Evolutionary conservation across 2,888 invertebrate genomes (phyloP).

Genomic region (Dyspetes luteomarginatus): DNA sequence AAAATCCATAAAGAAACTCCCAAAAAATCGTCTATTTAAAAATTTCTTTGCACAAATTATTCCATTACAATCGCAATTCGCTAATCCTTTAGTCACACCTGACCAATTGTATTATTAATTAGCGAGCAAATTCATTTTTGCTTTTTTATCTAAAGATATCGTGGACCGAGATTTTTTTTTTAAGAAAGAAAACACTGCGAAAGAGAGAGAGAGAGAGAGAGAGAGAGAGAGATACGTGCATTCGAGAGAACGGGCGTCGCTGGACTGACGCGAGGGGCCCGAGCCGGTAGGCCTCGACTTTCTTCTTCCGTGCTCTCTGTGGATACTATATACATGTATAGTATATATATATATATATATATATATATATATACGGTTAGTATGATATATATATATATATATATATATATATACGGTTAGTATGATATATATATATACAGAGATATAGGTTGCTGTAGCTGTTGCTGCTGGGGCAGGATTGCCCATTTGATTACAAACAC

Average conservation of each 20-base stretch:
- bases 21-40: too few species aligned
- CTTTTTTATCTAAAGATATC: too few species aligned
- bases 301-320: conserved; percentile 64
- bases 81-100: too few species aligned
- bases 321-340: conserved; percentile 35
- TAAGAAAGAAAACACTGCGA: background rate
- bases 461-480: conserved; percentile 64
- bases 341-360: background rate
- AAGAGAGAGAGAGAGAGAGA: conserved; percentile 33
- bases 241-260: conserved; percentile 77
- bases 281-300: conserved; percentile 69
- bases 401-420: conserved; percentile 13
- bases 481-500: conserved; percentile 78
- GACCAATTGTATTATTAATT: too few species aligned
- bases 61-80: too few species aligned
- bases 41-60: too few species aligned
- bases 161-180: too few species aligned
- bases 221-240: conserved; percentile 74
- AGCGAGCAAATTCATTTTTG: too few species aligned
- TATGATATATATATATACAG: too few species aligned
- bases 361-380: conserved; percentile 13
- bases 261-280: conserved; percentile 73
- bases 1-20: too few species aligned
- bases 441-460: conserved; percentile 28
- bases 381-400: background rate